phyloP scores from a whole-genome alignment of 2,113 vertebrate species.

The Columba livia region DNA sequence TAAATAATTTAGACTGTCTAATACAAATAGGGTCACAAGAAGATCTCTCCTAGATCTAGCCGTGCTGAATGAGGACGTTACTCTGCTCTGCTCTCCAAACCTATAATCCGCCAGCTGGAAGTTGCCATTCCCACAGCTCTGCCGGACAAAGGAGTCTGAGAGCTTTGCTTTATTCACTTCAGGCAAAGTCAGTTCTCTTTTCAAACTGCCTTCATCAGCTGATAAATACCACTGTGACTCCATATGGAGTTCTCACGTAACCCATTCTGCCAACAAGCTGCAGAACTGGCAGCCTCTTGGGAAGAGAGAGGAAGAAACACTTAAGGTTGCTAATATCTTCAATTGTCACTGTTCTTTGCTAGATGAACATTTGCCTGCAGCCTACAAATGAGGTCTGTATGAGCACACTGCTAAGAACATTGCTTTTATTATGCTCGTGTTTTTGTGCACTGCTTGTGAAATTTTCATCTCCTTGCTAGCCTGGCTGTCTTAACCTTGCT shows the following conservation, averaged over 20 bases:
- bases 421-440: not conserved
- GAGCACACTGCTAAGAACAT: not conserved
- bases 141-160: not conserved
- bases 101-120: not conserved
- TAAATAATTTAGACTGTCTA: not conserved
- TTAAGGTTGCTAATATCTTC: not conserved
- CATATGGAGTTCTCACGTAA: not conserved
- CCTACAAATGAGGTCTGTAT: not conserved
- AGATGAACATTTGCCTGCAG: not conserved
- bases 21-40: fast-evolving
- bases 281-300: not conserved
- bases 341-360: not conserved
- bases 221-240: not conserved
- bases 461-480: not conserved
- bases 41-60: not conserved
- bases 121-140: not conserved
- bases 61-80: not conserved
- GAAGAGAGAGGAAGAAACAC: not conserved
- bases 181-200: conserved; percentile 8
- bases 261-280: conserved; percentile 7
- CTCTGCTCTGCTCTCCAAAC: not conserved
- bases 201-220: not conserved
- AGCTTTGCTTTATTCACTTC: not conserved
- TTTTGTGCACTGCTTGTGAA: not conserved
- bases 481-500: not conserved